Percentiles rank a stretch among this genome's conserved stretches.
Evolutionary conservation across 30 jellyfish, hydroid and myxozoan genomes (phyloP).

Genomic region (Aurelia sp.): DNA sequence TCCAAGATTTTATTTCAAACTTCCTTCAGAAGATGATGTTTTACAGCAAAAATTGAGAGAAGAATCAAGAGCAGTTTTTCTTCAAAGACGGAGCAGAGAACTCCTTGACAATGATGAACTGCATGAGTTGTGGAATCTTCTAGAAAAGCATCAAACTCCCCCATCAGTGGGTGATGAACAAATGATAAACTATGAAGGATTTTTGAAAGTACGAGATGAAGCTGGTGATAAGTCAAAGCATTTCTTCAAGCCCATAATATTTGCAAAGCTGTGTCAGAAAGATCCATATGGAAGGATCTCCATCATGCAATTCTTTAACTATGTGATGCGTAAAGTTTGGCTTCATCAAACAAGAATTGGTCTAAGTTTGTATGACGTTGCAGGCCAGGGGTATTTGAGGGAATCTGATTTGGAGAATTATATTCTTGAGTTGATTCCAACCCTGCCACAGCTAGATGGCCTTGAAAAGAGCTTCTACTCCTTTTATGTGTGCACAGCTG

Average conservation of each 20-base stretch:
- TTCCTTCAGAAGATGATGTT: conserved; percentile 97
- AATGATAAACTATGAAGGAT: conserved; percentile 95
- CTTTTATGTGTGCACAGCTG: conserved; percentile 99
- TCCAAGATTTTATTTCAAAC: conserved; percentile 90
- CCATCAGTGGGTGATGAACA: conserved; percentile 95
- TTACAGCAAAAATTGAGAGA: conserved; percentile 95
- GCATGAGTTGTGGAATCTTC: conserved; percentile 95
- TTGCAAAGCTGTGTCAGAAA: conserved; percentile 85
- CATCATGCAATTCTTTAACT: conserved; percentile 96
- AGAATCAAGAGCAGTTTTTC: conserved; percentile 95
- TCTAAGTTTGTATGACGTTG: conserved; percentile 94
- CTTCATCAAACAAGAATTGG: conserved; percentile 97
- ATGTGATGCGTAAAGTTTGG: conserved; percentile 99
- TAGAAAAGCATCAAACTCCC: conserved; percentile 89
- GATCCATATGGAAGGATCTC: conserved; percentile 97
- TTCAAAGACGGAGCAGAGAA: conserved; percentile 94
- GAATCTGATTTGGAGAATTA: conserved; percentile 96
- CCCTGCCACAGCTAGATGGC: conserved; percentile 99
- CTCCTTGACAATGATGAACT: conserved; percentile 95
- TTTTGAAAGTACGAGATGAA: conserved; percentile 88
- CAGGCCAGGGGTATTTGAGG: conserved; percentile 96
- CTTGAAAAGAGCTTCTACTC: conserved; percentile 96
- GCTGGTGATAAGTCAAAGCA: conserved; percentile 92
- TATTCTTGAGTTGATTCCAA: conserved; percentile 94
- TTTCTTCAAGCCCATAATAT: conserved; percentile 90